Percentiles rank a stretch among this genome's conserved stretches.
These are phyloP conservation scores for Clarias magur DNA, from an alignment of 2,113 vertebrate genomes.

Conservation along the genomic window DNA sequence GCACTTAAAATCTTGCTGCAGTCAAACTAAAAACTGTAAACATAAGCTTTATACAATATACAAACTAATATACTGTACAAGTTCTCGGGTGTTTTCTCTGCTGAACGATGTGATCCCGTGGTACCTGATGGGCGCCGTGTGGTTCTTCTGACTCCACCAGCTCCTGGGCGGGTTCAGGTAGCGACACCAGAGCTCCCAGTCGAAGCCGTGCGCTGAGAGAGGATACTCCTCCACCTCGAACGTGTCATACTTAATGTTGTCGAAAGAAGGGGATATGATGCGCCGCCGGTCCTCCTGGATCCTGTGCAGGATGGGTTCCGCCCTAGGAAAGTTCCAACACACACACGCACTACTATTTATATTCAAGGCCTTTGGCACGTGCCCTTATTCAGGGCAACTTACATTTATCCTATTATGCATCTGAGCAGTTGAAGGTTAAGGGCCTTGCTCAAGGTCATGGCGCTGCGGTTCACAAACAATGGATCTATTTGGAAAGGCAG, in stretches of 20 bases:
- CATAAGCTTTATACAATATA: neutral
- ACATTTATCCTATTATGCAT: too few species aligned
- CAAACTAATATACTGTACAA: neutral
- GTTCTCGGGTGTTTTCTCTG: neutral
- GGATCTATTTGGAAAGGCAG: neutral
- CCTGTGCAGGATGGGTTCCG: constrained; percentile 89
- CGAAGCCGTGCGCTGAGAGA: constrained; percentile 92
- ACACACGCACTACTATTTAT: neutral
- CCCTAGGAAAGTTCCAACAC: constrained; percentile 73
- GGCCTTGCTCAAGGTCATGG: too few species aligned
- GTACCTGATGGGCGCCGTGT: constrained; percentile 93
- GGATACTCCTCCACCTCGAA: constrained; percentile 98
- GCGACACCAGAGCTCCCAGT: constrained; percentile 98
- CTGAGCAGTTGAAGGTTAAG: too few species aligned
- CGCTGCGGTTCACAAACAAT: too few species aligned
- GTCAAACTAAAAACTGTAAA: neutral
- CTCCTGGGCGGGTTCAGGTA: constrained; percentile 94
- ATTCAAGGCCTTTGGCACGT: too few species aligned
- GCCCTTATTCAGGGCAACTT: too few species aligned
- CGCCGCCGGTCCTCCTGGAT: constrained; percentile 93
- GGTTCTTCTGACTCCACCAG: constrained; percentile 93
- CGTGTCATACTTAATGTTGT: constrained; percentile 97
- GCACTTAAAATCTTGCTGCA: neutral
- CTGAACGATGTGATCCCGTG: neutral
- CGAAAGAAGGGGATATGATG: constrained; percentile 94